Evolutionary conservation across 2,888 invertebrate species (phyloP).

Genomic region (Ornithoptera alexandrae): DNA sequence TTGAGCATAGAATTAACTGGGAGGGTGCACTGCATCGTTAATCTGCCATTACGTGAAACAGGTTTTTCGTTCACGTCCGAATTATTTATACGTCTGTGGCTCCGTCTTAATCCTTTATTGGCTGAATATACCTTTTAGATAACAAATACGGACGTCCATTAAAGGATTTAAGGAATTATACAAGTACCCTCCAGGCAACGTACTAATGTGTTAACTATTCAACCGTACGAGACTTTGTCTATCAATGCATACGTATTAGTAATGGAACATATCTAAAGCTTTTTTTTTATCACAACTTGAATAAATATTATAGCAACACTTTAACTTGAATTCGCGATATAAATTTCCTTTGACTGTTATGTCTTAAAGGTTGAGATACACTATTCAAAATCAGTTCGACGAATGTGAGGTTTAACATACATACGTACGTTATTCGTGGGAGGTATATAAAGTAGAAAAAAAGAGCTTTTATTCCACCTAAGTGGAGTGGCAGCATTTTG

Average conservation of each 20-base stretch:
- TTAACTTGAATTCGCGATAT: no score
- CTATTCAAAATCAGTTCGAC: no score
- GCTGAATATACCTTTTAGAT: slow-evolving; percentile 56
- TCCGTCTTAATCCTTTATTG: slow-evolving; percentile 33
- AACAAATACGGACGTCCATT: slow-evolving; percentile 64
- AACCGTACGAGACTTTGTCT: slow-evolving; percentile 6
- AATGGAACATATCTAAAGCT: no score
- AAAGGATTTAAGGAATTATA: slow-evolving; percentile 65
- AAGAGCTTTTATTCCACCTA: slow-evolving; percentile 9
- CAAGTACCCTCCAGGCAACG: slow-evolving; percentile 42
- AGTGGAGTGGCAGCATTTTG: no score
- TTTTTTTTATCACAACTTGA: no score
- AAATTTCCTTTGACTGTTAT: no score
- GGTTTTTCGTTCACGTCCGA: slow-evolving; percentile 33
- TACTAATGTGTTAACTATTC: slow-evolving; percentile 44
- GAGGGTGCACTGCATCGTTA: slow-evolving; percentile 13
- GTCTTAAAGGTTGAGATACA: no score
- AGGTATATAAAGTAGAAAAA: slow-evolving; percentile 1
- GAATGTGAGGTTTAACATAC: no score
- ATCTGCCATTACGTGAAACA: slow-evolving; percentile 20
- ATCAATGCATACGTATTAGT: no score
- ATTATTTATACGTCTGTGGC: slow-evolving; percentile 29
- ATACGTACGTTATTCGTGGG: no score
- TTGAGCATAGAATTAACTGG: slow-evolving; percentile 15
- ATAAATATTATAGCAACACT: no score